Base-by-base conservation (phyloP, 2,888 invertebrate species). In the Amorpha juglandis region DNA sequence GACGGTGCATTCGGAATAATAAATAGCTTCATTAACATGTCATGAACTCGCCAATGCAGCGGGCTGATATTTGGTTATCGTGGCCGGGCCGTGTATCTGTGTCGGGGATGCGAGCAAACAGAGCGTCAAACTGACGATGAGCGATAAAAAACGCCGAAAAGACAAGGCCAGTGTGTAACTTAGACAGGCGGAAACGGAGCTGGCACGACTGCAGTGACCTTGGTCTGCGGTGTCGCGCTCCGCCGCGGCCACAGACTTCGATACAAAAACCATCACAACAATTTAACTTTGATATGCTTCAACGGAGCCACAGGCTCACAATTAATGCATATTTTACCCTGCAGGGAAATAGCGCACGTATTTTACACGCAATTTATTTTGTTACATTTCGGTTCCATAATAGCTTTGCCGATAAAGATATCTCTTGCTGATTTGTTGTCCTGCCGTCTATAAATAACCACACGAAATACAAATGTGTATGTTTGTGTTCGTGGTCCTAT, bases 141-240 rank as follows among this genome's bases (percentile, higher is more conserved):
- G 71, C 79, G 76, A 79, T 74, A 73, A 75, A 90, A 88, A 83
- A 75, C 79, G 78, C 73, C 82, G 76, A 81, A 80, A 78, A 78
- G 76, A 73, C 87, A 87, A 88, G 87, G 89, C 76, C 83, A 79
- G 69, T 64, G 71, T 74, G 82, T 77, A 83, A 82, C 85, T 76
- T 74, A 77, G 74, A 80, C 70, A 76, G 76, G 78, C 85, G 83
- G 86, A 87, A 86, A 78, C 82, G 74, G 77, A 75, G 77, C 78
- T 80, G 82, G 78, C 81, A 76, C 75, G 78, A 80, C 79, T 80
- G 74, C 73, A 68, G 71, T 77, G 86, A 82, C 90, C 91, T 89
- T 90, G 90, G 81, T 77, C 72, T 76, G 86, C 82, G 82, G 82
- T 78, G 84, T 84, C 78, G 84, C 82, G 90, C 86, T 88, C 79